Evolutionary conservation across 2,113 vertebrate genomes (phyloP), one percentile per base, ranked within the genome.

Genomic region (Lethenteron camtschaticum): DNA sequence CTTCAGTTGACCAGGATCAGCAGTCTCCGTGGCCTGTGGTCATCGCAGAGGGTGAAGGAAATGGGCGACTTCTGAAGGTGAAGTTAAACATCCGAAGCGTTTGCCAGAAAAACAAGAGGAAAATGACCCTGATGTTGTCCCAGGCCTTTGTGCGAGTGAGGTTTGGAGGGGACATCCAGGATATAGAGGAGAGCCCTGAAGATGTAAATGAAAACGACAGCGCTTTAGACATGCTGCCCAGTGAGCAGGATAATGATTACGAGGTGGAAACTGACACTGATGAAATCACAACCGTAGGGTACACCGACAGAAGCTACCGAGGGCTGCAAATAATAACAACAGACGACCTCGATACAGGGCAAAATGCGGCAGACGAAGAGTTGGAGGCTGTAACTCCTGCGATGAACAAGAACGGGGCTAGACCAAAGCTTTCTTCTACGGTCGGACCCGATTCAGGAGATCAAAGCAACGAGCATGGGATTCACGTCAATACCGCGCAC

Each of bases 91-190:
- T 66, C 24, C n/a, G 24, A 16, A 24, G 24, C 2, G 63, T 24
- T 66, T 66, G 63, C 63, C 63, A 16, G 63, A 66, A 66, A 24
- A n/a, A 66, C n/a, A 66, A 66, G 24, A 66, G 63, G 24, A 66
- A 66, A 11, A 66, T 24, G n/a, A 66, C 63, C n/a, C 63, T 66
- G 63, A 24, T 66, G 63, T 66, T 24, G 10, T 16, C n/a, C 10
- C 10, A 16, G 63, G 63, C 24, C 9, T 66, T 16, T 24, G 24
- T 66, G n/a, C 63, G 63, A 24, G n/a, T 16, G n/a, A n/a, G n/a
- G n/a, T 8, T 66, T 66, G 63, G 63, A 66, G 63, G 24, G 9
- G 10, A 66, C 24, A 11, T 16, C 24, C 24, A 66, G n/a, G n/a
- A 66, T 66, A 24, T 66, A 9, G 24, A n/a, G n/a, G n/a, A 24